Base-by-base conservation (phyloP, 1,140 invertebrate species). In the Melipona quadrifasciata region DNA sequence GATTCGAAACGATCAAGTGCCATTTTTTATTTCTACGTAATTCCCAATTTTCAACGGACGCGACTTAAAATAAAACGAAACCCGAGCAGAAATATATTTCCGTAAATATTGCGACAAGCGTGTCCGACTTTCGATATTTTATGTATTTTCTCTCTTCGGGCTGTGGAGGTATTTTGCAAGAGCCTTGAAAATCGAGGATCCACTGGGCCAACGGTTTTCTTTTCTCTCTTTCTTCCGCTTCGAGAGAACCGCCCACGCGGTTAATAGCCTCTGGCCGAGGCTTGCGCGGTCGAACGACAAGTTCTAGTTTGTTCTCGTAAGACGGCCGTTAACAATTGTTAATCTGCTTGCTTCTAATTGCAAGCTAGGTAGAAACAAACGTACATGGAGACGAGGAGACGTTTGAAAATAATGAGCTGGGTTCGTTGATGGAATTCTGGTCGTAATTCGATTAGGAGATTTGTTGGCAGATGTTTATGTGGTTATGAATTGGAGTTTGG, bases 201-300 rank as follows among this genome's bases (percentile, higher is more conserved):
- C 34, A 31, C 10, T 21, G 2, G 64, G 16, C n/a, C 34, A 31
- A 16, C 24, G 1, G 64, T 27, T 16, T 31, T 31, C 12, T 14
- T 11, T 12, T 10, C 17, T 64, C 24, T 21, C 34, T 78, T 61
- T 27, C 61, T 68, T 19, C 71, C 17, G 11, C n/a, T 19, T 17
- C 55, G 53, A 72, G 53, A 72, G 61, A 19, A 51, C 27, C 86
- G 82, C 82, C 86, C 72, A 87, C 86, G 84, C 82, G 39, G 70
- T 39, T 58, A 86, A 80, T 80, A 75, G 75, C n/a, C 55, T 39
- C 71, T 76, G 27, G 53, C 67, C 17, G 31, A 24, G 14, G 61
- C 39, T 17, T 19, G 72, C 57, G 17, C 70, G 3, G 64, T 6
- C 80, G 34, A 70, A 65, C 61, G 53, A 31, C 72, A 80, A 51